Conservation (phyloP, 2,888 invertebrate species). For the Branchellion lobata region DNA sequence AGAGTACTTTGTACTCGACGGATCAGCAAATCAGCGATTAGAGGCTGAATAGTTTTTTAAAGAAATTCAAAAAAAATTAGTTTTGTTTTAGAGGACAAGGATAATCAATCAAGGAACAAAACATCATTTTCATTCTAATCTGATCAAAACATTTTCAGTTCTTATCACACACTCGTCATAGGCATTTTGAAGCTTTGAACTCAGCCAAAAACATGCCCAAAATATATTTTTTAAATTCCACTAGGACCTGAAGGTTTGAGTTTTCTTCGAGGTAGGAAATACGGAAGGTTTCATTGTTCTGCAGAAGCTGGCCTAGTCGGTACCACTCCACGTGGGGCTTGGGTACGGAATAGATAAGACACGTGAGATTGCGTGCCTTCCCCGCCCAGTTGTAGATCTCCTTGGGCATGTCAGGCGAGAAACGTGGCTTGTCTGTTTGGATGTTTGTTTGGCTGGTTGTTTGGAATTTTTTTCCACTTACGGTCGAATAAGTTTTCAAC, state of each 20-base stretch:
- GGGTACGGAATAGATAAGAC: conserved; percentile 49
- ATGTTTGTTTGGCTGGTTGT: too few species aligned
- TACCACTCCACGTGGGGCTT: conserved; percentile 51
- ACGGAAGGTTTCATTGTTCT: conserved; percentile 50
- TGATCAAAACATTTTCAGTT: too few species aligned
- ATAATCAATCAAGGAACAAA: neutral
- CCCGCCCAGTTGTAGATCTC: conserved; percentile 52
- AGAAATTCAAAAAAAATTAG: neutral
- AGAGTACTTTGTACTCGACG: neutral
- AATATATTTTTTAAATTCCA: too few species aligned
- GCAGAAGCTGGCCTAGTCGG: conserved; percentile 29
- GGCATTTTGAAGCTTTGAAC: too few species aligned
- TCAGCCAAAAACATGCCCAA: too few species aligned
- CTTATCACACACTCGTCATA: too few species aligned
- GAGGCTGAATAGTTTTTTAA: neutral
- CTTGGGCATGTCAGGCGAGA: conserved; percentile 41
- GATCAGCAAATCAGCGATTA: neutral
- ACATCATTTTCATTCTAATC: too few species aligned
- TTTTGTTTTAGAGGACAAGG: too few species aligned
- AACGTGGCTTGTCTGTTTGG: conserved; percentile 45
- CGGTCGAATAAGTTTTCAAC: too few species aligned
- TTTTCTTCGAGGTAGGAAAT: conserved; percentile 49
- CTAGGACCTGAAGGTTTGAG: conserved; percentile 52
- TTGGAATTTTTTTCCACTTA: too few species aligned
- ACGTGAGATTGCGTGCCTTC: conserved; percentile 52